These are phyloP conservation scores for Nothoprocta perdicaria DNA, from an alignment of 2,113 vertebrate genomes.

Conservation along the genomic window DNA sequence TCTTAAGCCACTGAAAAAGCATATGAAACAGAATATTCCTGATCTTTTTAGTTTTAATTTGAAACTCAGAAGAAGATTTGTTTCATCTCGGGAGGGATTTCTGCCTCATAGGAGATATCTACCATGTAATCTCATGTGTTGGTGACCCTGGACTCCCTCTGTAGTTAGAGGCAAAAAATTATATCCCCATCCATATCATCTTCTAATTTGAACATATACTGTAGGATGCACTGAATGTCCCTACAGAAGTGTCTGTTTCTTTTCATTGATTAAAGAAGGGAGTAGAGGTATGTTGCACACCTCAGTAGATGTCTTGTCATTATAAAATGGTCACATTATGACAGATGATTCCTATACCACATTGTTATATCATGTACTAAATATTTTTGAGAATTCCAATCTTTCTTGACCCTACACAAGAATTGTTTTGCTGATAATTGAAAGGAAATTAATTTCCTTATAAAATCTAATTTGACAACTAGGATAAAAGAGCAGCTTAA, in stretches of 20 bases:
- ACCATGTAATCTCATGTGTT: neutral
- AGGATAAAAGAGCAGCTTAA: neutral
- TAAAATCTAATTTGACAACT: neutral
- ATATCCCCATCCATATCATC: neutral
- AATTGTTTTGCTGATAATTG: neutral
- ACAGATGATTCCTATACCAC: neutral
- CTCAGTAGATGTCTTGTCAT: neutral
- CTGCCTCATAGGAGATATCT: neutral
- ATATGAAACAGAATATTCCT: neutral
- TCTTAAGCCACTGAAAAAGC: neutral
- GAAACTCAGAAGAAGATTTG: neutral
- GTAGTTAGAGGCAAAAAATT: neutral
- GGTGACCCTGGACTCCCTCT: neutral
- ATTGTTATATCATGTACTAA: neutral
- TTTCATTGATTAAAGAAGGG: neutral
- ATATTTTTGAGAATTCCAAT: neutral
- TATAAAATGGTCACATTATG: rapidly evolving
- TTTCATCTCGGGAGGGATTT: neutral
- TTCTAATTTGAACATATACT: neutral
- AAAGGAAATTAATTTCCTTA: neutral
- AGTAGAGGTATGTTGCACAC: neutral
- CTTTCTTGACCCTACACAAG: neutral
- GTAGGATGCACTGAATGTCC: neutral
- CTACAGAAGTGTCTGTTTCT: neutral
- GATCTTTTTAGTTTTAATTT: neutral